Percentiles rank a stretch among this genome's conserved stretches.
Evolutionary conservation across 2,113 vertebrate genomes (phyloP).

Genomic region (Leucopsar rothschildi): DNA sequence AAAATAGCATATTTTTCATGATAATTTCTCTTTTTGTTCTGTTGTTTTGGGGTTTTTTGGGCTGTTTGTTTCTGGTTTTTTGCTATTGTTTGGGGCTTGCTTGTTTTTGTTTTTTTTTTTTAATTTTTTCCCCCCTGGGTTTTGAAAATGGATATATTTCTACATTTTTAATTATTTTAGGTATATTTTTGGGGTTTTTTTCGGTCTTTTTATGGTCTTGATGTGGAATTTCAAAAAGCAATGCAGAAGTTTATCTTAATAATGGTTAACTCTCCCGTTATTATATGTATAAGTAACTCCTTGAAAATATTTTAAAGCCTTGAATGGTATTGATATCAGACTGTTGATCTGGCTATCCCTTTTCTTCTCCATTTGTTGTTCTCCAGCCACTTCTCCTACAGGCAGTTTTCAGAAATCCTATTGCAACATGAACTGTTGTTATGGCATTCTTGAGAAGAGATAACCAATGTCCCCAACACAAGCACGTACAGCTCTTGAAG

Average conservation of each 20-base stretch:
- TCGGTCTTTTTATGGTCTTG: not conserved
- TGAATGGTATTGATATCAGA: not conserved
- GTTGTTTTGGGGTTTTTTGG: accelerated
- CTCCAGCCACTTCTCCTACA: not conserved
- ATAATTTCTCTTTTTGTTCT: not conserved
- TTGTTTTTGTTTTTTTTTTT: not conserved
- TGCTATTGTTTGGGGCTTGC: not conserved
- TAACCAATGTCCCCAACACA: not conserved
- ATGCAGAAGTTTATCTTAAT: not conserved
- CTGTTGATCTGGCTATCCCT: not conserved
- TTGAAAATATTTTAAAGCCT: not conserved
- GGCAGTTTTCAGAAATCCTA: not conserved
- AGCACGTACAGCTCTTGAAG: not conserved
- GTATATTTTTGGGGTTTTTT: not conserved
- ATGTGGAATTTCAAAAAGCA: not conserved
- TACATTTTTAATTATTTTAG: not conserved
- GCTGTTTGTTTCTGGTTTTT: not conserved
- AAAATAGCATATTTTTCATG: accelerated
- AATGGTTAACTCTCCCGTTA: not conserved
- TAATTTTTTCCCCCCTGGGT: accelerated
- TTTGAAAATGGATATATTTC: not conserved
- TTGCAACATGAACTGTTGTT: not conserved
- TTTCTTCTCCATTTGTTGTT: not conserved
- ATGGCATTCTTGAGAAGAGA: not conserved
- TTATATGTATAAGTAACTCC: not conserved